Base-by-base conservation (phyloP, 2,888 invertebrate species). In the Epistrophella euchroma region DNA sequence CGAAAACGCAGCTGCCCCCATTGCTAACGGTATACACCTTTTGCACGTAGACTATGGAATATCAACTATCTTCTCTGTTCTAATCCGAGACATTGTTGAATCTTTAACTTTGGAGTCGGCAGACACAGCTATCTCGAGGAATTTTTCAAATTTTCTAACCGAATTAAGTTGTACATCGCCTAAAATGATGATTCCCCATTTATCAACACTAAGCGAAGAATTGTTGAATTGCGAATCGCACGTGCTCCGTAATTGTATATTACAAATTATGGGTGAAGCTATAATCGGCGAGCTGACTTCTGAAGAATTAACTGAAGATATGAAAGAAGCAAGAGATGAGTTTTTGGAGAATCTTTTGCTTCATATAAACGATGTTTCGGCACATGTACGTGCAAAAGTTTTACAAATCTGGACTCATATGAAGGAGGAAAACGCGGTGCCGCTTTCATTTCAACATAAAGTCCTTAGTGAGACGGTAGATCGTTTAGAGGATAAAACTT, bases 331-430 rank as follows among this genome's bases (percentile, higher is more conserved):
- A 58, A 94, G 98, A 2, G 96, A 98, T 90, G 95, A 96, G 89
- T 96, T 98, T 89, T 93, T 98, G 4, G 95, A 96, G 73, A 94
- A 95, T 90, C 92, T 98, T 17, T 94, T 96, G 89, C 96, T 97
- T 50, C 98, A 98, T 90, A 94, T 98, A 72, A 94, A 96, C 88
- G 99, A 99, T 90, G 92, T 94, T 4, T 96, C 97, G 62, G 97
- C 98, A 0, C 96, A 96, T 90, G 98, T 98, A 0, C 94, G 99
- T 28, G 95, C 97, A 28, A 97, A 96, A 93, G 96, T 96, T 78
- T 88, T 98, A 45, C 96, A 97, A 91, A 95, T 97, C 86, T 97
- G 97, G 97, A 94, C 95, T 88, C 94, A 95, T 60, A 93, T 99
- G 79, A 96, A 97, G 89, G 94, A 95, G 71, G 96, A 96, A 89